Evolutionary conservation across 2,797 vertebrate species (phyloP).

Genomic region (Antrozous pallidus): DNA sequence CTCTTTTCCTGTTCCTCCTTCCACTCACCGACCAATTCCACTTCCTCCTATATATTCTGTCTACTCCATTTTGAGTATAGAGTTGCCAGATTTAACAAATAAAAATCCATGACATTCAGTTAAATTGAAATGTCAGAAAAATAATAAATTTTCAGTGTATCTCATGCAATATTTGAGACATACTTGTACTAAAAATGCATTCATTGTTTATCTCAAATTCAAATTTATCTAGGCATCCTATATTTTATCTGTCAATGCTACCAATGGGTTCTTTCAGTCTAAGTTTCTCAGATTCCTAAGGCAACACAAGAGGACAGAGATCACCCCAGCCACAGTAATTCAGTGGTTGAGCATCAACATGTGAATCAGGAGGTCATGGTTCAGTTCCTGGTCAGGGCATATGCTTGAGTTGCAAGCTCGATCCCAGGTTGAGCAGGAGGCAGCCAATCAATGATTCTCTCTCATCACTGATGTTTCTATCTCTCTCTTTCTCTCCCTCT

Average conservation of each 20-base stretch:
- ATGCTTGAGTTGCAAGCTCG: no score
- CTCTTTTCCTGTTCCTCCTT: neutral
- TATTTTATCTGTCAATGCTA: neutral
- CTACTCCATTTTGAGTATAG: neutral
- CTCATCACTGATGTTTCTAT: no score
- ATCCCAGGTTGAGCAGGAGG: no score
- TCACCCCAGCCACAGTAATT: no score
- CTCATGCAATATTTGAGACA: neutral
- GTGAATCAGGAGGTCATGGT: no score
- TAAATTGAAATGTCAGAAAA: slow-evolving; percentile 33
- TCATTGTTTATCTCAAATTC: neutral
- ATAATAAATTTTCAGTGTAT: neutral
- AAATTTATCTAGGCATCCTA: neutral
- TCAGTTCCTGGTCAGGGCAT: no score
- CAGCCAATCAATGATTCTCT: no score
- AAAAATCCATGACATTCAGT: neutral
- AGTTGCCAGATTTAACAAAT: neutral
- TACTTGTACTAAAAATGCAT: neutral
- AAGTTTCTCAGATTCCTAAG: neutral
- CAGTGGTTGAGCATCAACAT: no score
- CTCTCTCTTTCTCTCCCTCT: no score
- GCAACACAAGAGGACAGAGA: neutral
- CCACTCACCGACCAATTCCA: neutral
- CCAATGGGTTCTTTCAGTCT: neutral
- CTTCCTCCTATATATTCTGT: neutral